Evolutionary conservation across 1,140 invertebrate species (phyloP).

Genomic region (Neodiprion virginianus): DNA sequence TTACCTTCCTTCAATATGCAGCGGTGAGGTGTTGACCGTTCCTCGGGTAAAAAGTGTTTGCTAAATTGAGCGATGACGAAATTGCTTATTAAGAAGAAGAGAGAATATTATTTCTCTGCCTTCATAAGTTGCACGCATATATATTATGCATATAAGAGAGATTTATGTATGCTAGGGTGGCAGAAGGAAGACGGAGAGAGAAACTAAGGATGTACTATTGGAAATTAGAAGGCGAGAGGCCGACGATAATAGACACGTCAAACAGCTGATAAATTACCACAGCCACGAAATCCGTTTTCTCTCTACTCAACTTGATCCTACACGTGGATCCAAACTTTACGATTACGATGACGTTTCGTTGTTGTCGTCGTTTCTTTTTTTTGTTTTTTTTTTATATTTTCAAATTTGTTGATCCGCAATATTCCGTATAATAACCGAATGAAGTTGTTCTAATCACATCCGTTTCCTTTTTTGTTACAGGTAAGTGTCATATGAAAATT

Average conservation of each 20-base stretch:
- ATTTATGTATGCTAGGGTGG: not conserved
- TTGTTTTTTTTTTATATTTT: too few species aligned
- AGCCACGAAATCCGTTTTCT: not conserved
- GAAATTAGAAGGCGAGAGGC: constrained; percentile 30
- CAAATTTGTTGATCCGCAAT: too few species aligned
- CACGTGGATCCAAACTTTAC: not conserved
- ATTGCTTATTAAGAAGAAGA: constrained; percentile 38
- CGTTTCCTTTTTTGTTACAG: not conserved
- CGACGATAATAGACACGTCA: constrained; percentile 39
- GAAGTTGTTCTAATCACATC: not conserved
- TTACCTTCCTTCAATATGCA: too few species aligned
- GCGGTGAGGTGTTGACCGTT: not conserved
- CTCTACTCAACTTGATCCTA: not conserved
- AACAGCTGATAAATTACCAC: constrained; percentile 34
- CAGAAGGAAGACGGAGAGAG: constrained; percentile 16
- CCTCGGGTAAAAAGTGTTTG: not conserved
- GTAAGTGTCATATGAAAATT: not conserved
- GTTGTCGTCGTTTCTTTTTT: too few species aligned
- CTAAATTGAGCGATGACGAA: constrained; percentile 23
- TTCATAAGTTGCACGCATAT: not conserved
- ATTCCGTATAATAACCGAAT: too few species aligned
- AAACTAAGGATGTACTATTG: constrained; percentile 24
- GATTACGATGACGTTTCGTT: not conserved
- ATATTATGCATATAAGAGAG: not conserved
- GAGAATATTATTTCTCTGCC: constrained; percentile 16